Conservation (phyloP, 2,888 invertebrate genomes). For the Drosophila ustulata region DNA sequence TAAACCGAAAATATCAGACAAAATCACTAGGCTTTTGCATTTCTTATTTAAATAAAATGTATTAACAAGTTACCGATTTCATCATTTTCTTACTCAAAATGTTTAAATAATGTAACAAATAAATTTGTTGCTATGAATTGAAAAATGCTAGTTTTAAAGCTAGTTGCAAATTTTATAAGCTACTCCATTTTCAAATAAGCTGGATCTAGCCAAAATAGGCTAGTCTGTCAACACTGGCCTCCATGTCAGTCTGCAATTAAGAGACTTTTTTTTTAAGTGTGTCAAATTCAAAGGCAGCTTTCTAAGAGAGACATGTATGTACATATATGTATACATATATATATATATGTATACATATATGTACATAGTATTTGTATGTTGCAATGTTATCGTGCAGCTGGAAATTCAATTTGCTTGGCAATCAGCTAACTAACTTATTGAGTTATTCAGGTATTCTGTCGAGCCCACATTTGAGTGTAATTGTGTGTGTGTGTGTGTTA, state of each 20-base stretch:
- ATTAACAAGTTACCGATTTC: too few species aligned
- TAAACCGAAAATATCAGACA: too few species aligned
- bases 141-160: too few species aligned
- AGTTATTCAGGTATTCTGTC: slow-evolving; percentile 13
- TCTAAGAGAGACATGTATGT: not conserved
- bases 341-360: not conserved
- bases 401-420: slow-evolving; percentile 11
- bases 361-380: not conserved
- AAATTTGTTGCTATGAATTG: too few species aligned
- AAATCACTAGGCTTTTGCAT: too few species aligned
- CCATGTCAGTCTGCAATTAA: not conserved
- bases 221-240: too few species aligned
- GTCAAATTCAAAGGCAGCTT: slow-evolving; percentile 6
- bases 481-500: slow-evolving; percentile 8
- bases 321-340: not conserved
- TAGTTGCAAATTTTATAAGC: too few species aligned
- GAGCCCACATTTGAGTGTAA: slow-evolving; percentile 6
- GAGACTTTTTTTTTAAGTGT: not conserved
- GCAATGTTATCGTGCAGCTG: not conserved
- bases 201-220: too few species aligned
- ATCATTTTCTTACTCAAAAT: too few species aligned
- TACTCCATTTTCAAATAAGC: too few species aligned
- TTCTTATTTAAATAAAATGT: too few species aligned
- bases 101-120: too few species aligned
- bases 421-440: slow-evolving; percentile 2